These are phyloP conservation scores for Benitochromis conjunctus DNA, from an alignment of 2,113 vertebrate genomes.

Conservation along the genomic window DNA sequence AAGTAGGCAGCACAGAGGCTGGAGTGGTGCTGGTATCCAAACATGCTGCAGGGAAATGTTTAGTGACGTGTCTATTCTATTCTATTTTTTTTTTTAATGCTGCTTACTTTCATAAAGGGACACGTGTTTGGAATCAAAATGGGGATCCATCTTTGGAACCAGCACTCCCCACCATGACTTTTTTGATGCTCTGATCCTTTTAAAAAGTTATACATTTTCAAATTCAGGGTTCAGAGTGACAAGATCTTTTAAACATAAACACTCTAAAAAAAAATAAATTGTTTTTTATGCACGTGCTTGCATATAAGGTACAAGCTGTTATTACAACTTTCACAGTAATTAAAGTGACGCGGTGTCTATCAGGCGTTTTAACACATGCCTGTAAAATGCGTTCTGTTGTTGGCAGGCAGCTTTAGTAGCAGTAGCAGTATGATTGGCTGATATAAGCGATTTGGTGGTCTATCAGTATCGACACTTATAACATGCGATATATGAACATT, in stretches of 20 bases:
- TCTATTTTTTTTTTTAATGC: background rate
- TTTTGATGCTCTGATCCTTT: background rate
- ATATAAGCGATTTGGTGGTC: background rate
- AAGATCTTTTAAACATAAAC: background rate
- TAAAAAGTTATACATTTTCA: background rate
- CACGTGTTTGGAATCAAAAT: background rate
- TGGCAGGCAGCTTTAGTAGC: background rate
- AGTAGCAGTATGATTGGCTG: background rate
- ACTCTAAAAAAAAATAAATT: rapidly evolving
- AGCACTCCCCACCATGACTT: rapidly evolving
- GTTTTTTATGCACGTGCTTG: rapidly evolving
- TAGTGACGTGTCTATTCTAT: background rate
- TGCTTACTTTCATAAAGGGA: background rate
- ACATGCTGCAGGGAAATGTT: background rate
- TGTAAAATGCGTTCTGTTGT: background rate
- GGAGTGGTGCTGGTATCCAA: background rate
- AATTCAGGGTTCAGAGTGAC: background rate
- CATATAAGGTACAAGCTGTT: background rate
- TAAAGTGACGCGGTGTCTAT: rapidly evolving
- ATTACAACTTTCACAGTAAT: background rate
- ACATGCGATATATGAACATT: background rate
- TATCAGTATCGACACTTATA: background rate
- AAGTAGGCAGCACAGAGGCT: background rate
- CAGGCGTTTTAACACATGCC: background rate
- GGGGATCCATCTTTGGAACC: rapidly evolving